Evolutionary conservation across 2,113 vertebrate species (phyloP), one percentile per base, ranked within the genome.

Genomic region (Limnothrissa miodon): DNA sequence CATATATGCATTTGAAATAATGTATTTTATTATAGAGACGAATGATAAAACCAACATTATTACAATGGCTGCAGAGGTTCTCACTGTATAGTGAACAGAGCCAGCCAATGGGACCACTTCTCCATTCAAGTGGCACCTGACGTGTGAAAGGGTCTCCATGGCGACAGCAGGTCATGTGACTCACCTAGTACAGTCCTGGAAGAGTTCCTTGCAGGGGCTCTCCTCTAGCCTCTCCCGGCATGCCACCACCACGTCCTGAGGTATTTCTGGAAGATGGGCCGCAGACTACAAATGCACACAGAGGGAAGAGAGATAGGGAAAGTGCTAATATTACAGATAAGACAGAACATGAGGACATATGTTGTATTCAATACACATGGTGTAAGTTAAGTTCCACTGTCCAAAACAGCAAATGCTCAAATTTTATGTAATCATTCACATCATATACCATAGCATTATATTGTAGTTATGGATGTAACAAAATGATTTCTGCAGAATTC

Each of bases 121-220:
- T 66, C 29, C 59, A 66, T 66, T 25, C 29, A 29, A 29, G 59
- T 66, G 59, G 8, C 59, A 10, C 59, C 59, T 66, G 59, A 66
- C 59, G 59, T 33, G 59, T 66, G 59, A 66, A 23, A 1, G 59
- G 8, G 59, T 66, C 59, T 66, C 59, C 59, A 66, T 66, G 59
- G 59, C 59, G 13, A 66, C 59, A 66, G 59, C 59, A 66, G 59
- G 59, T 29, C 45, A 39, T 10, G 33, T 25, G 82, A 86, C 95
- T 90, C 90, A 98, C 97, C 95, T 95, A 66, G 92, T 91, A 88
- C 96, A 98, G 79, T 96, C 96, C 85, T 95, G 91, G 85, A 98
- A 98, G 89, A 95, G 91, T 62, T 96, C 96, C 87, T 95, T 97
- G 90, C 93, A 95, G 44, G 95, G 95, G 84, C 87, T 94, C 90